Conservation (phyloP, 2,888 invertebrate genomes). For the Schizotus pectinicornis region DNA sequence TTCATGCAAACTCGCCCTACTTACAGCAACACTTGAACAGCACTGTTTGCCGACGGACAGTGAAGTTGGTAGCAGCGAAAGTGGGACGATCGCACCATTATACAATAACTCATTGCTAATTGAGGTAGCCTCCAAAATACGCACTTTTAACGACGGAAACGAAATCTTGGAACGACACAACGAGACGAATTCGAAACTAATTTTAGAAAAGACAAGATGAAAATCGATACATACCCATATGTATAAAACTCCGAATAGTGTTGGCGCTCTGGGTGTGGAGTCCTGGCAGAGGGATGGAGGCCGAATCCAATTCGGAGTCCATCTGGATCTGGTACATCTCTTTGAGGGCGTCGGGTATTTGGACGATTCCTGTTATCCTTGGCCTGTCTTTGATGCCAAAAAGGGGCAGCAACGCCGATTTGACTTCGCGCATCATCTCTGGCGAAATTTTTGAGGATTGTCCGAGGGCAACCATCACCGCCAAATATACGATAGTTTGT, state of each 20-base stretch:
- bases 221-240: slow-evolving; percentile 67
- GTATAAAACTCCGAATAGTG: slow-evolving; percentile 84
- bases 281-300: slow-evolving; percentile 71
- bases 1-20: slow-evolving; percentile 34
- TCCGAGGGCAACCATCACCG: slow-evolving; percentile 33
- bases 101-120: slow-evolving; percentile 43
- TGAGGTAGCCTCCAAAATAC: slow-evolving; percentile 24
- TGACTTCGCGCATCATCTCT: slow-evolving; percentile 60
- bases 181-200: no score
- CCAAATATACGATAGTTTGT: background rate
- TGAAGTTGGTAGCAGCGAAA: slow-evolving; percentile 37
- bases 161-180: background rate
- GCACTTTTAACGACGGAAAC: slow-evolving; percentile 1
- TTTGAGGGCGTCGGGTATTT: slow-evolving; percentile 81
- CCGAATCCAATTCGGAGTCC: slow-evolving; percentile 68
- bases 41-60: slow-evolving; percentile 3
- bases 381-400: slow-evolving; percentile 67
- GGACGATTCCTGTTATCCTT: slow-evolving; percentile 54
- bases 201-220: background rate
- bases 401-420: slow-evolving; percentile 67
- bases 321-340: slow-evolving; percentile 76
- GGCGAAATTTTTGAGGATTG: slow-evolving; percentile 47
- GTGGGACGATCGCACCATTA: slow-evolving; percentile 41
- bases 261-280: slow-evolving; percentile 78
- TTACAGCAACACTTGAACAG: slow-evolving; percentile 21